Evolutionary conservation across 1,140 invertebrate genomes (phyloP), one percentile per base, ranked within the genome.

Genomic region (Nasonia vitripennis): DNA sequence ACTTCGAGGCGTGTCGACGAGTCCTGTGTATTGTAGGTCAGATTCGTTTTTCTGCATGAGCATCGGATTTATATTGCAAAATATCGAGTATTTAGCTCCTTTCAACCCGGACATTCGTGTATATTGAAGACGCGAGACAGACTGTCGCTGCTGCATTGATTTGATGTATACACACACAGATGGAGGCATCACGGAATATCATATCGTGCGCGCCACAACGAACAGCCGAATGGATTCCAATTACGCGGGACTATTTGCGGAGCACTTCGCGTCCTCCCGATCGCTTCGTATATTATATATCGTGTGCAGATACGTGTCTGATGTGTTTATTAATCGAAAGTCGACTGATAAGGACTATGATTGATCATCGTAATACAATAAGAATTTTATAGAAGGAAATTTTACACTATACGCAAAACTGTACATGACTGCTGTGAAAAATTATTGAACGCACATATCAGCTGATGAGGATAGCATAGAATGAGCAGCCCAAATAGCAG

Each of bases 191-290:
- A 48, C 4, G 55, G 78, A 80, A 80, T 80, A 80, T 80, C 20
- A 70, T 41, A 67, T 80, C 6, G 14, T 23, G 20, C 37, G 78
- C 55, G 51, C 23, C 37, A 27, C 37, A 20, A n/a, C 37, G 37
- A 89, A 37, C 37, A 90, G 17, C 90, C 89, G 89, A 90, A 91
- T 91, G 91, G 90, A 91, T 93, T 92, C 88, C 92, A 93, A 93
- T 93, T 92, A 93, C 90, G 89, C 88, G 87, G 82, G 89, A 91
- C 89, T 93, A 93, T 93, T 93, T 93, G 90, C 92, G 87, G 89
- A 93, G 91, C 92, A 91, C 91, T 93, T 90, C 89, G 90, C 89
- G 89, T 89, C 89, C 86, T 85, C 81, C 89, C 89, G 89, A 92
- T 92, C 90, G 91, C 92, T 91, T 91, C 91, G 91, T 92, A 92